Evolutionary conservation across 2,797 vertebrate genomes (phyloP).

Genomic region (Coranthus polyacanthus): DNA sequence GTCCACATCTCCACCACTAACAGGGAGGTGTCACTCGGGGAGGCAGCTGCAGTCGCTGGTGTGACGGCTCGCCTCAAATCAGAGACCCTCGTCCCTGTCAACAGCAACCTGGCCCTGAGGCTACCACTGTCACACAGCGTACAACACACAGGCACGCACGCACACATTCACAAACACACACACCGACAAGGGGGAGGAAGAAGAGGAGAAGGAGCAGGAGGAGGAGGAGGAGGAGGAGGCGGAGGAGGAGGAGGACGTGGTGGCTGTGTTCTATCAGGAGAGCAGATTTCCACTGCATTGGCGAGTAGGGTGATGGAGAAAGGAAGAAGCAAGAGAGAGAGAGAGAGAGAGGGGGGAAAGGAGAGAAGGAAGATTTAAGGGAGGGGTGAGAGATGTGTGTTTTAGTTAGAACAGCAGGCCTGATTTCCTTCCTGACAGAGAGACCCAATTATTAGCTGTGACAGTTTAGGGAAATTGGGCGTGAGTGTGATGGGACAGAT

Average conservation of each 20-base stretch:
- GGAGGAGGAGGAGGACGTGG: constrained; percentile 46
- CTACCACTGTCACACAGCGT: constrained; percentile 96
- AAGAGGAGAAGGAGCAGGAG: constrained; percentile 71
- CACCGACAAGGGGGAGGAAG: constrained; percentile 86
- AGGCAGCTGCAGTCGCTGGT: constrained; percentile 94
- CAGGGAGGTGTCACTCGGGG: constrained; percentile 93
- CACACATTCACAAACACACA: constrained; percentile 75
- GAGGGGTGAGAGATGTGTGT: constrained; percentile 59
- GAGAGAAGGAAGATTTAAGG: constrained; percentile 40
- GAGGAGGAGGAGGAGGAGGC: not conserved
- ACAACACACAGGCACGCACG: constrained; percentile 80
- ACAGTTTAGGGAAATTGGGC: constrained; percentile 80
- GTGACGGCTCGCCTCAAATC: constrained; percentile 98
- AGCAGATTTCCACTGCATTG: constrained; percentile 65
- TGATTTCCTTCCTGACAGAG: constrained; percentile 79
- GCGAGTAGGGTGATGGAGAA: constrained; percentile 43
- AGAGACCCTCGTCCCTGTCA: constrained; percentile 97
- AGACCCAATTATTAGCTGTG: constrained; percentile 81
- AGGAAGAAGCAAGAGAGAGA: constrained; percentile 19
- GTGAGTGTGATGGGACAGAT: constrained; percentile 74
- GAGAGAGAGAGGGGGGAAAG: constrained; percentile 7
- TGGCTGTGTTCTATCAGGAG: constrained; percentile 60
- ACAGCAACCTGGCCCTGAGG: constrained; percentile 96
- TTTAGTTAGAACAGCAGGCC: constrained; percentile 75
- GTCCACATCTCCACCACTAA: constrained; percentile 78